These are phyloP conservation scores for Mizuhopecten yessoensis DNA, from an alignment of 1,140 invertebrate genomes.

Conservation along the genomic window DNA sequence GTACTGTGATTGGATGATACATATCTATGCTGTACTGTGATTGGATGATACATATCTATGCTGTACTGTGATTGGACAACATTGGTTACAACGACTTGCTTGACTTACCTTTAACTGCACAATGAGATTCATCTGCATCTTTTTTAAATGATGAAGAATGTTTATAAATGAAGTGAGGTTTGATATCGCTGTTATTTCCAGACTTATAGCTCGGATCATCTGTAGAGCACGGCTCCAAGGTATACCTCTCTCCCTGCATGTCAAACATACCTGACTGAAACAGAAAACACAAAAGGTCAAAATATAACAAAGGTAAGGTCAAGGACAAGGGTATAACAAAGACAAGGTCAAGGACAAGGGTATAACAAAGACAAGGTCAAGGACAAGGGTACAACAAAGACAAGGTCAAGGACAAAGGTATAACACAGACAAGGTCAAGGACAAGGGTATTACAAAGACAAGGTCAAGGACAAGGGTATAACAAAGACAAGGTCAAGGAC, in stretches of 20 bases:
- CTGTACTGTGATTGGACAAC: not conserved
- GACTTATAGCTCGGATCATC: conserved; percentile 42
- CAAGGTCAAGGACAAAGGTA: too few species aligned
- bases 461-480: too few species aligned
- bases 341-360: too few species aligned
- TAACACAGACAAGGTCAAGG: too few species aligned
- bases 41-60: not conserved
- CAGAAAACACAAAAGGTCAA: conserved; percentile 11
- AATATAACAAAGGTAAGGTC: not conserved
- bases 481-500: too few species aligned
- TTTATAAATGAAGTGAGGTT: conserved; percentile 72
- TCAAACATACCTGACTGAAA: conserved; percentile 74
- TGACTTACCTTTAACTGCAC: conserved; percentile 73
- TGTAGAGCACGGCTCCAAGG: conserved; percentile 66
- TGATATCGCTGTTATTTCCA: conserved; percentile 46
- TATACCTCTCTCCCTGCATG: conserved; percentile 68
- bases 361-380: too few species aligned
- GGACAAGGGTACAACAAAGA: too few species aligned
- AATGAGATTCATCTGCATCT: conserved; percentile 66
- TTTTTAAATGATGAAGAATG: conserved; percentile 64
- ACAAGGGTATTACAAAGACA: too few species aligned
- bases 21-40: not conserved
- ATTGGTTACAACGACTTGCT: not conserved
- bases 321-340: too few species aligned
- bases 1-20: not conserved